Evolutionary conservation across 2,797 vertebrate genomes (phyloP), one percentile per base, ranked within the genome.

Genomic region (Xenopus petersii): DNA sequence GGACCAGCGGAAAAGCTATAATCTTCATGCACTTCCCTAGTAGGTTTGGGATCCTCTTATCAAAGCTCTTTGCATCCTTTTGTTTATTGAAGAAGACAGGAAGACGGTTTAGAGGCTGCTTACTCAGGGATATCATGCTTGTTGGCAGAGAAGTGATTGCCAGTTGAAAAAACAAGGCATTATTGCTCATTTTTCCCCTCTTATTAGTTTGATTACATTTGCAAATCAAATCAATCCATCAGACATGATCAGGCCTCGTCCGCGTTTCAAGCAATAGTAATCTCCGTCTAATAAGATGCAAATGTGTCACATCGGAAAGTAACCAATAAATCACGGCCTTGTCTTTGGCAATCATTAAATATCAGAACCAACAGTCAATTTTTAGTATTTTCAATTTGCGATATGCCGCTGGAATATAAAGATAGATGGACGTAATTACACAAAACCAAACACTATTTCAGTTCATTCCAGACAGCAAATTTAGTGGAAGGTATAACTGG

Each of bases 381-480:
- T 98, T 98, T 96, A 96, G 94, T 96, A 97, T 96, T 98, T 98
- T 99, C 96, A 98, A 98, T 98, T 98, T 98, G 95, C 94, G 94
- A 96, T 97, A 96, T 97, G 96, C 96, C 94, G 90, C 93, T 92
- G 93, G 94, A 97, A 96, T 96, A 98, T 98, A 98, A 99, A 98
- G 96, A 99, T 98, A 98, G 97, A 99, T 98, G 95, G 96, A 96
- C 93, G 93, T 98, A 98, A 98, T 99, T 98, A 98, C 94, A 93
- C 93, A 97, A 98, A 56, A 96, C 95, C 95, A 98, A 98, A 98
- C 96, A 98, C 95, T 94, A 98, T 98, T 98, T 97, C 94, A 94
- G 93, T 95, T 95, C 94, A 95, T 96, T 93, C 89, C 92, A 93
- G 93, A 94, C 92, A 94, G 94, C 94, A 98, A 93, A 98, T 98